A percentile compares a stretch with the other conserved stretches of the same genome.
phyloP scores from a whole-genome alignment of 1,140 invertebrate species.

The Vanessa tameamea region DNA sequence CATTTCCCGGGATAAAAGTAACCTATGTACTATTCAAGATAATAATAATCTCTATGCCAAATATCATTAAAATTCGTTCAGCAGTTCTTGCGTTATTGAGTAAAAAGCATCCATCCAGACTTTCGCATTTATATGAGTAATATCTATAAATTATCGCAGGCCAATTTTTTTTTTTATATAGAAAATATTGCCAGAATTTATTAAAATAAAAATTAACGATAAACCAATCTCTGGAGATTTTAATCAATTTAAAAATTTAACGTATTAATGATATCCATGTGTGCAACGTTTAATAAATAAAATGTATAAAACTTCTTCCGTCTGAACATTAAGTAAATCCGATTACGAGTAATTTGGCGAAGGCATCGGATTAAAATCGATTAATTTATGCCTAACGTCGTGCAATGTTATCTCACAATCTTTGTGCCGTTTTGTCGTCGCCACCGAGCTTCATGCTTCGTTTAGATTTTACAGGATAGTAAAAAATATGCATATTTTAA shows the following conservation, averaged over 20 bases:
- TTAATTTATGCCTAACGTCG: constrained; percentile 67
- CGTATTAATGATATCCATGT: neutral
- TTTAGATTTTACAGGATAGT: constrained; percentile 21
- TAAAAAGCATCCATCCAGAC: no score
- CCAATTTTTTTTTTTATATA: neutral
- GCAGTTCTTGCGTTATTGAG: no score
- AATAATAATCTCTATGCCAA: neutral
- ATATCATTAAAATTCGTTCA: neutral
- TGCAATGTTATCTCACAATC: constrained; percentile 42
- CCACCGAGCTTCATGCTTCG: constrained; percentile 32
- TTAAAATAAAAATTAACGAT: neutral
- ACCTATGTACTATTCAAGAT: no score
- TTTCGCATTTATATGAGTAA: no score
- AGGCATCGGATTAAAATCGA: constrained; percentile 62
- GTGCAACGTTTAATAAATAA: constrained; percentile 6
- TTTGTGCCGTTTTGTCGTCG: constrained; percentile 47
- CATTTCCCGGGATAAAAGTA: no score
- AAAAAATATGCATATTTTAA: neutral
- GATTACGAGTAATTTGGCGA: constrained; percentile 51
- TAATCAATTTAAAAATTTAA: neutral
- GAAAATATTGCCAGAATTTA: neutral
- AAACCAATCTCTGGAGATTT: neutral
- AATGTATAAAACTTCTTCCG: constrained; percentile 27
- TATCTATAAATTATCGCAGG: no score
- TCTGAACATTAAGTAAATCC: constrained; percentile 28